Percentiles rank a stretch among this genome's conserved stretches.
These are phyloP conservation scores for Mnemiopsis leidyi DNA, from an alignment of 37 sponge, comb jelly and placozoan species.

Conservation along the genomic window DNA sequence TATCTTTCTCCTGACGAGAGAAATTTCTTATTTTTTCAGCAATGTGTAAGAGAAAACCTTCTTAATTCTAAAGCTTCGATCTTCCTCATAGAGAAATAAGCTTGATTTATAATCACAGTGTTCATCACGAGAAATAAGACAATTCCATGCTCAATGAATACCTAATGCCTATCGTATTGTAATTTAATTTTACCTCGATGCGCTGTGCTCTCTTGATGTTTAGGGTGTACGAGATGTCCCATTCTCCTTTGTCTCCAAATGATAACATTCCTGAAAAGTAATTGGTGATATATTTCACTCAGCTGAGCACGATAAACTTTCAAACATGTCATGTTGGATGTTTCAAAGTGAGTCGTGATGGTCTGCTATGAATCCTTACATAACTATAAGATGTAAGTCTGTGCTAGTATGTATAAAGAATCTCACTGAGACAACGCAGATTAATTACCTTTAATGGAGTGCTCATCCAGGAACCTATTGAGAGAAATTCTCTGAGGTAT, in stretches of 20 bases:
- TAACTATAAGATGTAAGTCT: too few relatives aligned
- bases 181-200: constrained; percentile 1
- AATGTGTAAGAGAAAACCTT: background rate
- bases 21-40: background rate
- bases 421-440: background rate
- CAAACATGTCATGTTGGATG: too few relatives aligned
- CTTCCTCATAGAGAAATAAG: too few relatives aligned
- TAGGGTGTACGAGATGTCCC: constrained; percentile 28
- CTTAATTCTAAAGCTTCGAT: too few relatives aligned
- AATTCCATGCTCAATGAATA: background rate
- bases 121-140: background rate
- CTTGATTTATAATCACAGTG: background rate
- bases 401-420: too few relatives aligned
- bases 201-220: constrained; percentile 33
- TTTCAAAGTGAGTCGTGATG: too few relatives aligned
- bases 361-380: too few relatives aligned
- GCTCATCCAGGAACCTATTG: background rate
- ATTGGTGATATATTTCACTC: too few relatives aligned
- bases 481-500: constrained; percentile 4
- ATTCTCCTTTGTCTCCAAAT: constrained; percentile 36
- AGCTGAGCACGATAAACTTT: too few relatives aligned
- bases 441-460: background rate
- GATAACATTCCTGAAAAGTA: constrained; percentile 21
- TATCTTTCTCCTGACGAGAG: constrained; percentile 20
- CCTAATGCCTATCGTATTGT: too few relatives aligned